Evolutionary conservation across 2,113 vertebrate genomes (phyloP), one percentile per base, ranked within the genome.

Genomic region (Sardina pilchardus): DNA sequence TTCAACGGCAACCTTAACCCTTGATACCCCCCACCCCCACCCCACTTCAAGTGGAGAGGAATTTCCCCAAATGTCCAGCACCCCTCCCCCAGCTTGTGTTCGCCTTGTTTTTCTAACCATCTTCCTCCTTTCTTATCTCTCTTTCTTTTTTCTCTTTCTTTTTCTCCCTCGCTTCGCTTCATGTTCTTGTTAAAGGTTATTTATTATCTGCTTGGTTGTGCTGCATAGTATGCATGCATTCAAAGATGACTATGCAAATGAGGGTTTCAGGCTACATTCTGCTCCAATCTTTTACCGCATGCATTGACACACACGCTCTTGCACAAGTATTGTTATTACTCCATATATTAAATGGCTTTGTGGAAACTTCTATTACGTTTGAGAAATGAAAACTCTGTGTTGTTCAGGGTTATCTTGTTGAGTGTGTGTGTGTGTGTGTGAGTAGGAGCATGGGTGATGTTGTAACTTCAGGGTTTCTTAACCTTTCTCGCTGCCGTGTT

Each of bases 11-110:
- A 12, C 10, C 71, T 78, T 34, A 36, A 78, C 71, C 71, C 71
- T 34, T 78, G 71, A 78, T 78, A 78, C 71, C 63, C 63, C 8
- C 30, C 63, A 6, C 59, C 63, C 63, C n/a, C n/a, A 63, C 21
- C 59, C 24, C 59, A n/a, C 7, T 71, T 78, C 71, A 78, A 34
- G 34, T 36, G 78, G 84, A 82, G 30, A 88, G 88, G 85, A 88
- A 88, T 88, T 88, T 78, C 87, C 87, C 84, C 87, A 80, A 82
- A 86, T 75, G 39, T 86, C 47, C 85, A 59, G 53, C 45, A 78
- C 83, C 56, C 78, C 82, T 50, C 42, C 85, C 85, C 83, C 24
- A 36, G 30, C 44, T 45, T 30, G 8, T 39, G 4, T 19, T 43
- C 53, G 50, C 81, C 7, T 45, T 10, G 12, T 85, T 12, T 75